Base-by-base conservation (phyloP, 2,113 vertebrate species). In the Megaceryle maxima region DNA sequence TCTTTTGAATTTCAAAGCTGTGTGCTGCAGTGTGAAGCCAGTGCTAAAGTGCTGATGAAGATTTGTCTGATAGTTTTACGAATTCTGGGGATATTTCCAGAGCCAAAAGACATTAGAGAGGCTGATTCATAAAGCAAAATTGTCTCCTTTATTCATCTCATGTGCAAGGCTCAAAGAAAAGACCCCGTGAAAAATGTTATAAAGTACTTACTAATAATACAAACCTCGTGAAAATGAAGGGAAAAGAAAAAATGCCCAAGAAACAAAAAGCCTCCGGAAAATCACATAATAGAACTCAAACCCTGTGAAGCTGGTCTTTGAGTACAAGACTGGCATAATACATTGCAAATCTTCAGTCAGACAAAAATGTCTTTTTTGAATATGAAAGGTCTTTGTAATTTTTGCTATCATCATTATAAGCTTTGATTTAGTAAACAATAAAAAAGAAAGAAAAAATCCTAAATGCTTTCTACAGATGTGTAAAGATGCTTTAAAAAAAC, bases 391-490 rank as follows among this genome's bases (percentile, higher is more conserved):
- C 85, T 97, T 96, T 94, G 86, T 80, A 97, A 96, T 96, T 98
- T 98, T 96, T 97, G 64, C 92, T 97, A 73, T 95, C 96, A 94
- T 97, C 97, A 86, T 92, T 97, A 50, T 96, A 91, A 97, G 88
- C 94, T 97, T 98, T 98, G 90, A 97, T 98, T 97, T 98, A 91
- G 72, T 96, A 96, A 97, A 97, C 92, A 96, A 95, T 93, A 94
- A 90, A 91, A 95, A 95, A 81, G 86, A 90, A 96, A 95, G 87
- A 91, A 97, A 97, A 96, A 91, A 87, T 79, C n/a, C 46, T 89
- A 91, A 96, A 64, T 95, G 89, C 67, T 97, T 96, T 87, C 92
- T 87, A 95, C 92, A 97, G 97, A 97, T 96, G 86, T 77, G 57
- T 72, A 66, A 91, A 97, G 89, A 96, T 88, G 79, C 70, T 94